Base-by-base conservation (phyloP, 2,113 vertebrate genomes). In the Heterocephalus glaber region DNA sequence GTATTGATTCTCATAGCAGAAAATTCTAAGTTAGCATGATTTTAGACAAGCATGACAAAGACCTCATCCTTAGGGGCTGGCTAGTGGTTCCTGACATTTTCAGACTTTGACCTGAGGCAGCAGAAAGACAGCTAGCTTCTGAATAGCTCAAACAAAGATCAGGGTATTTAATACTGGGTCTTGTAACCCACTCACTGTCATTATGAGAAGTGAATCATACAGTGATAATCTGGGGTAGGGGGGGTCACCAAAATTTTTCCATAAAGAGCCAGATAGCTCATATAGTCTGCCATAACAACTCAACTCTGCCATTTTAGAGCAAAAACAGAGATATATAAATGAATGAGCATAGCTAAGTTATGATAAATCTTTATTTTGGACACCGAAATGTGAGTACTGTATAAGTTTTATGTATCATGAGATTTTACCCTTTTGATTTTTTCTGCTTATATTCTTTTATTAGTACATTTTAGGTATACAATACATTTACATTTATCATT, bases 1-100 rank as follows among this genome's bases (percentile, higher is more conserved):
- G 44, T 86, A 41, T n/a, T 92, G 11, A 80, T 77, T 90, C 33
- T 22, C 88, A 72, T 16, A 35, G 66, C n/a, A 90, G 58, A 88
- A 90, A 82, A 86, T 83, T 82, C 54, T 4, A 44, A 70, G 33
- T 61, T 86, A 26, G 54, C 66, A 89, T 26, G 1, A 22, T 33
- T 80, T 88, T 81, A 94, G 65, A 94, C 20, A 72, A 85, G 76
- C 33, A 77, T 77, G 52, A 90, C n/a, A 83, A 66, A 82, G 41
- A 74, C 24, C 5, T 35, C 35, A 52, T 96, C 58, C 30, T 90
- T 30, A 63, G 30, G 10, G 58, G 47, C 33, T 68, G 9, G 24
- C 19, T 72, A 49, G 13, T 19, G 35, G 35, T 47, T 86, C 94
- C 66, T 58, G 38, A 68, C 26, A 65, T 70, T 49, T 19, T 54